Base-by-base conservation (phyloP, 2,888 invertebrate genomes). In the Diplolepis rosae region DNA sequence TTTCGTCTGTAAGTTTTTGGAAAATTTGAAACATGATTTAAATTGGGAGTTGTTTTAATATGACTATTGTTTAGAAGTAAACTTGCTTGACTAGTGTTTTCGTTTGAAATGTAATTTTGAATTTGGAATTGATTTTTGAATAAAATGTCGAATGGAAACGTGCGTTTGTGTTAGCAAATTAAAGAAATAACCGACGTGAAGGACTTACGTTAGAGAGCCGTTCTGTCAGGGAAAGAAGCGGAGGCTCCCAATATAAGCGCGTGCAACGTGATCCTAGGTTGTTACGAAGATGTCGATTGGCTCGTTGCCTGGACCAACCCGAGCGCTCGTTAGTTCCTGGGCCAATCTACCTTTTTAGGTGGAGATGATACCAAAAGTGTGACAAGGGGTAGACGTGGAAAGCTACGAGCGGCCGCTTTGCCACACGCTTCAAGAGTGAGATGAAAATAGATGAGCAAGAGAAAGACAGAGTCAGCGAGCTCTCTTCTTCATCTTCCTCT, bases 151-250 rank as follows among this genome's bases (percentile, higher is more conserved):
- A 48, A 7, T 48, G 11, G 4, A 48, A 48, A 22, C 48, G 48
- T 22, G 48, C 18, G 11, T 54, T 54, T 54, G 24, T 32, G 13
- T n/a, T n/a, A 39, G 9, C 11, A 24, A 51, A 61, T 24, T 32
- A 72, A 67, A 69, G 48, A 69, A 70, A 66, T 66, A 66, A 74
- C 69, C 75, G 76, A 75, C 72, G 73, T 90, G 90, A 87, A 90
- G 89, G 90, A 96, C 96, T 96, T 95, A 96, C 96, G 95, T 95
- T 96, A 94, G 93, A 95, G 95, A 96, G 96, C 96, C 95, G 96
- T 95, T 96, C 96, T 96, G 96, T 94, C 94, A 93, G 93, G 93
- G 92, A 92, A 92, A 92, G 92, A 91, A 92, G 91, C 90, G 91
- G 90, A 89, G 89, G 89, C 90, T 90, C 91, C 91, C 91, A 92